Evolutionary conservation across 37 sponge, comb jelly and placozoan genomes (phyloP).

Genomic region (Corticium candelabrum): DNA sequence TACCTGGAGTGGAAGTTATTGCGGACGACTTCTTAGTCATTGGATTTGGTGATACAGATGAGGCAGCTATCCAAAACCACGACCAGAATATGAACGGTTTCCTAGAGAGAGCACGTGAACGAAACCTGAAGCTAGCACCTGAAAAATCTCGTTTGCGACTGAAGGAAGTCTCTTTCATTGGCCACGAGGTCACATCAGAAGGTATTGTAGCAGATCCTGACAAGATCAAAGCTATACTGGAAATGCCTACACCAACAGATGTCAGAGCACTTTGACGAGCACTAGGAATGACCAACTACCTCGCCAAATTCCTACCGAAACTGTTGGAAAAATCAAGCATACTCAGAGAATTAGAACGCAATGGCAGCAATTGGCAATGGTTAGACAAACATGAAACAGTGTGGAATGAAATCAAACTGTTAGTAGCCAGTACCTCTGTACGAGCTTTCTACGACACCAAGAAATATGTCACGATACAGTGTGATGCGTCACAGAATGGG

Average conservation of each 20-base stretch:
- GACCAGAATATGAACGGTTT: not conserved
- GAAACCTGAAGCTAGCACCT: not conserved
- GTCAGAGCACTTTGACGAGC: too few species aligned
- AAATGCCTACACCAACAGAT: not conserved
- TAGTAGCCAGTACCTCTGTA: slow-evolving; percentile 11
- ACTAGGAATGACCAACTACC: not conserved
- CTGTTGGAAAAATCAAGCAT: not conserved
- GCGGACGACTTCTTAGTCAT: not conserved
- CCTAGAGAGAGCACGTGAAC: not conserved
- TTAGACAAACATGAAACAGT: not conserved
- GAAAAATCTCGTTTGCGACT: not conserved
- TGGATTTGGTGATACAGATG: not conserved
- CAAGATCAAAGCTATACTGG: not conserved
- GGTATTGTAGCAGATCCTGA: not conserved
- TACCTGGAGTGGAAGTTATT: too few species aligned
- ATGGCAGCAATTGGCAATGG: not conserved
- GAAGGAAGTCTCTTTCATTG: not conserved
- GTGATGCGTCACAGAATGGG: slow-evolving; percentile 29
- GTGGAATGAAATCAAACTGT: not conserved
- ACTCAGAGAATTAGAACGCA: not conserved
- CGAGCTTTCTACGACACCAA: slow-evolving; percentile 17
- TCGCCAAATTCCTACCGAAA: not conserved
- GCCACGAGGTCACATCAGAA: not conserved
- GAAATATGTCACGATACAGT: slow-evolving; percentile 6
- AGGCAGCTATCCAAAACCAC: too few species aligned